phyloP scores from a whole-genome alignment of 53 echinoderm and acorn worm genomes.

The Patiria pectinifera region DNA sequence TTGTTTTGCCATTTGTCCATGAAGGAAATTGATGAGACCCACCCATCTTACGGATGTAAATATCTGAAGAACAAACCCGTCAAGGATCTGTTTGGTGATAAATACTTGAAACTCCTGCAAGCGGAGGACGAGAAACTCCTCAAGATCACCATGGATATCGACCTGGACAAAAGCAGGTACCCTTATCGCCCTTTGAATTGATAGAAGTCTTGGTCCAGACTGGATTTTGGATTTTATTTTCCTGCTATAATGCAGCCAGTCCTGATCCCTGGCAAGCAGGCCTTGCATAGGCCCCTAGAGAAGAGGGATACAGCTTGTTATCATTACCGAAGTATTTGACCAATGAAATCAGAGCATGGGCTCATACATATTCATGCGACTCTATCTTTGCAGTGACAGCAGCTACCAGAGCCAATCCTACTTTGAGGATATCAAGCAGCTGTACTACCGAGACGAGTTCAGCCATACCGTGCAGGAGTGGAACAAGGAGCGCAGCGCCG shows the following conservation, averaged over 20 bases:
- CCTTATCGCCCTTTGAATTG: neutral
- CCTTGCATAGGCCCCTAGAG: no score
- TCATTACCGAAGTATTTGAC: neutral
- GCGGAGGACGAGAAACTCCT: slow-evolving; percentile 89
- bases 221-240: no score
- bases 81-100: slow-evolving; percentile 84
- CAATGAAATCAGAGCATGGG: neutral
- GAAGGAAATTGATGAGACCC: slow-evolving; percentile 97
- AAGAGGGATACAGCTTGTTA: neutral
- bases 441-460: slow-evolving; percentile 99
- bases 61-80: slow-evolving; percentile 95
- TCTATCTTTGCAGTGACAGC: slow-evolving; percentile 53
- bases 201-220: no score
- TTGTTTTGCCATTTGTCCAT: neutral
- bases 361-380: neutral
- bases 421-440: slow-evolving; percentile 97
- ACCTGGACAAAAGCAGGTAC: slow-evolving; percentile 72
- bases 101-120: slow-evolving; percentile 83
- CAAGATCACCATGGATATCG: slow-evolving; percentile 78
- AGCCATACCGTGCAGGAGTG: slow-evolving; percentile 91
- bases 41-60: slow-evolving; percentile 85
- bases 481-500: slow-evolving; percentile 85
- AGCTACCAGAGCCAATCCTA: slow-evolving; percentile 72
- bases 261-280: no score
- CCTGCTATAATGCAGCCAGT: no score